Conservation (phyloP, 1,140 invertebrate genomes). For the Drosophila virilis region DNA sequence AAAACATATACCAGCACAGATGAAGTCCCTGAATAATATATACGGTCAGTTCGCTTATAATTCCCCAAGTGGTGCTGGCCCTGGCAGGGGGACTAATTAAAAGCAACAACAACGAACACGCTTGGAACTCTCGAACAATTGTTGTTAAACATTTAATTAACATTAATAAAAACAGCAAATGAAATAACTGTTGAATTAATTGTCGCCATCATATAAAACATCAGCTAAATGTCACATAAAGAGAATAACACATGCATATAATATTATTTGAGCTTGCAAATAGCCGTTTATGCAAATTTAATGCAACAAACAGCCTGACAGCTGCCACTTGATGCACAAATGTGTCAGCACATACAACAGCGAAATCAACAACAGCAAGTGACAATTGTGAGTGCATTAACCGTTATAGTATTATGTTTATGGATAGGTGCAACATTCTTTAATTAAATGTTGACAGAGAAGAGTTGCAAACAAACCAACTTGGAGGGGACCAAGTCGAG, state of each 20-base stretch:
- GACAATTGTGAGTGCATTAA: conserved; percentile 68
- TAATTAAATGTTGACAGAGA: conserved; percentile 59
- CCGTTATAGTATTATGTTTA: conserved; percentile 39
- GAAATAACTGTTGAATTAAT: conserved; percentile 28
- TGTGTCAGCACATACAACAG: conserved; percentile 56
- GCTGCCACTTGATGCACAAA: conserved; percentile 59
- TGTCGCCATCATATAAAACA: conserved; percentile 45
- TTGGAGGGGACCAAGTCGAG: background rate
- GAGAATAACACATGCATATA: conserved; percentile 6
- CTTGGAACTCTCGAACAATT: conserved; percentile 15
- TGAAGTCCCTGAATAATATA: conserved; percentile 28
- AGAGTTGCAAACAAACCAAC: conserved; percentile 30
- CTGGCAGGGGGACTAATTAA: background rate
- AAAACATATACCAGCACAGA: too few relatives aligned
- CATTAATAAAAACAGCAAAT: conserved; percentile 21
- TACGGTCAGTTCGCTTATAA: conserved; percentile 1
- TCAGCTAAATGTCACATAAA: conserved; percentile 38
- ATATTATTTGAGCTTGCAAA: conserved; percentile 36
- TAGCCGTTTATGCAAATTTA: conserved; percentile 43
- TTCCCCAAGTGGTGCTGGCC: conserved; percentile 17
- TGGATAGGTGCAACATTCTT: conserved; percentile 39
- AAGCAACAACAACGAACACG: background rate
- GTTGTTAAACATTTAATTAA: conserved; percentile 41
- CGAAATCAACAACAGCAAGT: conserved; percentile 20
- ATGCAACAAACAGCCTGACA: conserved; percentile 37